A percentile compares a stretch with the other conserved stretches of the same genome.
phyloP scores from a whole-genome alignment of 2,797 vertebrate genomes.

The Scolopax rusticola region DNA sequence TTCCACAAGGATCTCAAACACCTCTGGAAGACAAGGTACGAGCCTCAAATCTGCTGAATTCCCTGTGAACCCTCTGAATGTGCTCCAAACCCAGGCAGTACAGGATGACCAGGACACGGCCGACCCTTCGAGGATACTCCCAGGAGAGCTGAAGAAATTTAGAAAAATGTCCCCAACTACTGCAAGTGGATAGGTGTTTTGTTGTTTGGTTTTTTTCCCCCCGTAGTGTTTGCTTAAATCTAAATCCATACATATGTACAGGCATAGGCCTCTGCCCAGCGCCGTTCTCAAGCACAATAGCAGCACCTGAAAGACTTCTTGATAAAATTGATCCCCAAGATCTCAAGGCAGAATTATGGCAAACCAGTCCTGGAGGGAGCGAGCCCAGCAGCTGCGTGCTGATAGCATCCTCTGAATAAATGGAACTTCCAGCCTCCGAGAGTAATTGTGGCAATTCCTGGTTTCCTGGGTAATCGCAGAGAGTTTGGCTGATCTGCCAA shows the following conservation, averaged over 20 bases:
- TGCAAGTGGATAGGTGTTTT: not conserved
- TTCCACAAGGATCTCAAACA: not conserved
- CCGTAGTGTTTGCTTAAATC: not conserved
- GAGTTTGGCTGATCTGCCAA: not conserved
- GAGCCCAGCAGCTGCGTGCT: not conserved
- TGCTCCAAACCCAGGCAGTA: not conserved
- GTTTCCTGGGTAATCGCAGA: not conserved
- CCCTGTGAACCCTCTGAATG: not conserved
- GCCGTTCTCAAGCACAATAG: not conserved
- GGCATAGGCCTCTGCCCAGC: not conserved
- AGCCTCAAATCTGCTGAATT: not conserved
- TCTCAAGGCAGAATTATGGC: not conserved
- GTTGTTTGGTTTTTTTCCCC: no score
- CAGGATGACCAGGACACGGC: rapidly evolving
- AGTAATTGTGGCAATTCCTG: not conserved
- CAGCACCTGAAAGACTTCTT: not conserved
- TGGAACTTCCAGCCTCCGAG: not conserved
- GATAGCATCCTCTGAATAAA: not conserved
- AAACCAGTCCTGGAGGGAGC: not conserved
- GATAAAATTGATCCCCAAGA: not conserved
- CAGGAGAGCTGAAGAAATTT: not conserved
- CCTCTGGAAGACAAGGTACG: not conserved
- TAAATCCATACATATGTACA: not conserved
- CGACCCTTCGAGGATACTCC: not conserved
- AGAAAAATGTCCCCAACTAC: not conserved